Evolutionary conservation across 2,888 invertebrate genomes (phyloP).

Genomic region (Eilema caniola): DNA sequence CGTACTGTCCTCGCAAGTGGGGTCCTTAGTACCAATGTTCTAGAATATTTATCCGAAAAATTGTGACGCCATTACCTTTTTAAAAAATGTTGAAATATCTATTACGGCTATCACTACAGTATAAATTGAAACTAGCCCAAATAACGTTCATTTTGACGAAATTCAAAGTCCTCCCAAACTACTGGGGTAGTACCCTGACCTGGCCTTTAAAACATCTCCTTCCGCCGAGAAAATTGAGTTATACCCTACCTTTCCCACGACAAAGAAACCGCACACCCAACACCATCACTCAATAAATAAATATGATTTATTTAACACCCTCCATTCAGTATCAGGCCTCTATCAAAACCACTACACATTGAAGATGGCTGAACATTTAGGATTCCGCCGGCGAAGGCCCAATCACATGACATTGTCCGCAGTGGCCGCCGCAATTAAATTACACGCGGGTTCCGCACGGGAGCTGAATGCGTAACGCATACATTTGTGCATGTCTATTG

Average conservation of each 20-base stretch:
- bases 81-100: too few species aligned
- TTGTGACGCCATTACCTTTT: too few species aligned
- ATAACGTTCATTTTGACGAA: background rate
- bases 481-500: slow-evolving; percentile 29
- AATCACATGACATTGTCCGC: slow-evolving; percentile 79
- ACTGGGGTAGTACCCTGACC: background rate
- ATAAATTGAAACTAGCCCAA: background rate
- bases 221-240: background rate
- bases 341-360: slow-evolving; percentile 30
- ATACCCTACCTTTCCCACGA: background rate
- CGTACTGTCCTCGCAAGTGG: too few species aligned
- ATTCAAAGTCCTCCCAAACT: background rate
- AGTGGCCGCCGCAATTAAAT: slow-evolving; percentile 59
- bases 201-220: background rate
- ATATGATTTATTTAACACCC: slow-evolving; percentile 26
- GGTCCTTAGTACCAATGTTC: too few species aligned
- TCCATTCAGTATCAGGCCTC: slow-evolving; percentile 16
- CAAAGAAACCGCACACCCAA: background rate
- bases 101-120: too few species aligned
- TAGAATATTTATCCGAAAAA: too few species aligned
- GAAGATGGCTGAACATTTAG: slow-evolving; percentile 54
- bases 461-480: slow-evolving; percentile 51
- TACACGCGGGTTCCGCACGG: slow-evolving; percentile 56
- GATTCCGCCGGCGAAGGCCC: slow-evolving; percentile 65
- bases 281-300: slow-evolving; percentile 16